These are phyloP conservation scores for Stichopus horrens DNA, from an alignment of 53 echinoderm and acorn worm species.

Conservation along the genomic window DNA sequence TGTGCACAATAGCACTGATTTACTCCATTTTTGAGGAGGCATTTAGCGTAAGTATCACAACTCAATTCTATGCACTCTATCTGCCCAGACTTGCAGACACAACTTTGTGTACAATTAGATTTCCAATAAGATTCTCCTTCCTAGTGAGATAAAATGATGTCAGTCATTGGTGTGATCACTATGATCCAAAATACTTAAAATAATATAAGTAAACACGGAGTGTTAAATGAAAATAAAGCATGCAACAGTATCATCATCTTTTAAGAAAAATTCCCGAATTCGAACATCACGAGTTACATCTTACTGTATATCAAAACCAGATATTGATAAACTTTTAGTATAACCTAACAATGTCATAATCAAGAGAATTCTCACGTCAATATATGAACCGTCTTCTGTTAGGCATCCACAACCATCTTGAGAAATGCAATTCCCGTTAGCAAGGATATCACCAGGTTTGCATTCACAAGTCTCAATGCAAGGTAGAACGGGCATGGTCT, in stretches of 20 bases:
- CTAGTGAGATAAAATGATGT: too few species aligned
- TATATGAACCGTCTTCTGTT: background rate
- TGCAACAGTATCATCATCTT: background rate
- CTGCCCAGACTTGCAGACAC: background rate
- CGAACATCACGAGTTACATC: too few species aligned
- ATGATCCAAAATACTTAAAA: too few species aligned
- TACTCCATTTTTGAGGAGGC: slow-evolving; percentile 3
- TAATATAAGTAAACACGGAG: too few species aligned
- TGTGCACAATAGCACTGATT: background rate
- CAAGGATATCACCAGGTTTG: background rate
- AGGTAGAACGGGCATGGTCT: background rate
- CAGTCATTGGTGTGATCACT: too few species aligned
- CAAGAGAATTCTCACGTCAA: background rate
- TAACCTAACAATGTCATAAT: background rate
- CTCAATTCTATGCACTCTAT: background rate
- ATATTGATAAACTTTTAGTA: too few species aligned
- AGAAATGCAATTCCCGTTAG: slow-evolving; percentile 1
- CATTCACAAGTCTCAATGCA: slow-evolving; percentile 16
- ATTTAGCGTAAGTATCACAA: background rate
- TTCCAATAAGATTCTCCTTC: background rate
- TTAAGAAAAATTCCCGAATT: background rate
- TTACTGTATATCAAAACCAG: too few species aligned
- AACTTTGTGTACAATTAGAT: background rate
- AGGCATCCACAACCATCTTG: slow-evolving; percentile 3
- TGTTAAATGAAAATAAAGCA: too few species aligned